Conservation (phyloP, 2,113 vertebrate genomes). For the Salvator merianae region DNA sequence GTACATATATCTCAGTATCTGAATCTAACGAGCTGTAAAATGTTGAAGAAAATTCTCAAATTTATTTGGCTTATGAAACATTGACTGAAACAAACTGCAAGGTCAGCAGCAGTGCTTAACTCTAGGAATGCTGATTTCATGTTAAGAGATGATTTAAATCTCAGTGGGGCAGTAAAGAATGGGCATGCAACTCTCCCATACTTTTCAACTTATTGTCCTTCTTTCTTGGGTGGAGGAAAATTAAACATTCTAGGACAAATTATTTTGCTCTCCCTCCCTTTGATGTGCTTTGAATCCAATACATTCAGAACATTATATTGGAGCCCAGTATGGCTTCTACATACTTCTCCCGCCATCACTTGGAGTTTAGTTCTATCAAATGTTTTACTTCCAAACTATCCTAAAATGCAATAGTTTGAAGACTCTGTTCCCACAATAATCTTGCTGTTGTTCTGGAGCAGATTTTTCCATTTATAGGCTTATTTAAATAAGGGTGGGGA, state of each 20-base stretch:
- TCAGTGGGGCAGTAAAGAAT: background rate
- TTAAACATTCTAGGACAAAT: too few relatives aligned
- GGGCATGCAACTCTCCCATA: too few relatives aligned
- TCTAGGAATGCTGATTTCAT: background rate
- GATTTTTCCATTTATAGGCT: background rate
- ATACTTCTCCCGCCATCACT: too few relatives aligned
- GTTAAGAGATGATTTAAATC: background rate
- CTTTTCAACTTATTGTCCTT: too few relatives aligned
- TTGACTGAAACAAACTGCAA: too few relatives aligned
- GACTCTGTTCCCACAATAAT: too few relatives aligned
- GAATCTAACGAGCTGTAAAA: background rate
- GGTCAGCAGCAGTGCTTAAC: background rate
- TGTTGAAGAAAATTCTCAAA: background rate
- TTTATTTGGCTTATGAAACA: background rate
- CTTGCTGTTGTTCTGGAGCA: background rate
- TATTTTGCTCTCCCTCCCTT: background rate
- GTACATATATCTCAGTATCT: background rate
- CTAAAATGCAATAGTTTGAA: background rate
- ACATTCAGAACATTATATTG: too few relatives aligned
- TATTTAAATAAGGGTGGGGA: too few relatives aligned
- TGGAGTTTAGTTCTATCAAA: background rate
- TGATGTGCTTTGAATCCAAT: background rate
- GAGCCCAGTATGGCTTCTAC: background rate
- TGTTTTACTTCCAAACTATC: background rate
- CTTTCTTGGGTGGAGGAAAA: too few relatives aligned